Percentiles rank a stretch among this genome's conserved stretches.
phyloP scores from a whole-genome alignment of 1,140 invertebrate genomes.

The Penaeus japonicus region DNA sequence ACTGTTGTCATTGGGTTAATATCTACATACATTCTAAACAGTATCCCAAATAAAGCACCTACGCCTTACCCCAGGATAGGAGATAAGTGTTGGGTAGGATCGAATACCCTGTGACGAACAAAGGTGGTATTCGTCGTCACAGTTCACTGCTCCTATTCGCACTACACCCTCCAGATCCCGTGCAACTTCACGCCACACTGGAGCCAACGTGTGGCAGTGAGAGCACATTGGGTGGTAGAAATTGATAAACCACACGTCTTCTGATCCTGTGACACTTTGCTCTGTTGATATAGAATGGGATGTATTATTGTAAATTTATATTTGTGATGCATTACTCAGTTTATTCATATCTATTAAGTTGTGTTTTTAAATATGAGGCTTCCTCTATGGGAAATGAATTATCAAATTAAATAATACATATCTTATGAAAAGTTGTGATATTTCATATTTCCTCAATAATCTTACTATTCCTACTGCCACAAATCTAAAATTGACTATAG shows the following conservation, averaged over 20 bases:
- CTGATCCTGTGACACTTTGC: constrained; percentile 70
- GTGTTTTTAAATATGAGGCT: no score
- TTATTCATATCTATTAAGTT: no score
- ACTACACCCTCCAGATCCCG: constrained; percentile 76
- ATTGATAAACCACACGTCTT: constrained; percentile 82
- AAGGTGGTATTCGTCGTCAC: constrained; percentile 77
- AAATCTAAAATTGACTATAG: no score
- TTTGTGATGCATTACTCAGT: no score
- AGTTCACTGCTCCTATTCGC: constrained; percentile 81
- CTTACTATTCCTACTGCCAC: no score
- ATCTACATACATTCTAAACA: not conserved
- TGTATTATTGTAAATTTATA: no score
- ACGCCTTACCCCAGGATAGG: constrained; percentile 64
- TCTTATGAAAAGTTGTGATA: no score
- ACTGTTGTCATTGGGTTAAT: no score
- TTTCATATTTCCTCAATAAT: no score
- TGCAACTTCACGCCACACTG: constrained; percentile 81
- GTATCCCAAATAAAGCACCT: not conserved
- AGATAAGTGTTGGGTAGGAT: constrained; percentile 76
- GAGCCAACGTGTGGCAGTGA: constrained; percentile 81
- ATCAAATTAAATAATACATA: no score
- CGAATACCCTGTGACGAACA: constrained; percentile 74
- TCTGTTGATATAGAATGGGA: constrained; percentile 64
- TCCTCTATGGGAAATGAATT: no score
- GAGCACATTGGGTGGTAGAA: constrained; percentile 86